Evolutionary conservation across 2,888 invertebrate genomes (phyloP).

Genomic region (Diarsia brunnea): DNA sequence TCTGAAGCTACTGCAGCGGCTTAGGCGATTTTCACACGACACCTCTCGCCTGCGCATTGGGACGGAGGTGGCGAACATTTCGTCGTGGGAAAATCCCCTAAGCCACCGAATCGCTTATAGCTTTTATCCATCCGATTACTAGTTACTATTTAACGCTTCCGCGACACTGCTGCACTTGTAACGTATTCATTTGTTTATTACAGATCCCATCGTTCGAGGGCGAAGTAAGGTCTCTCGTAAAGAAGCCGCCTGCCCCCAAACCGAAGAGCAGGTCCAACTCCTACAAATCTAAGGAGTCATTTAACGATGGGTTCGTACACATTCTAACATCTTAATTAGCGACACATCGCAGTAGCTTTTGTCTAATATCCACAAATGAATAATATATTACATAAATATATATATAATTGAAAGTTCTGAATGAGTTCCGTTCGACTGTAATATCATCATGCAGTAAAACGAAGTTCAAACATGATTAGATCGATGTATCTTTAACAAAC

Average conservation of each 20-base stretch:
- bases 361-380: not conserved
- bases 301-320: conserved; percentile 76
- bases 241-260: conserved; percentile 76
- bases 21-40: not conserved
- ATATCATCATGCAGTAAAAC: not conserved
- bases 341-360: not conserved
- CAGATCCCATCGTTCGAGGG: conserved; percentile 86
- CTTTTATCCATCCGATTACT: not conserved
- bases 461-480: not conserved
- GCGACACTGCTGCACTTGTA: not conserved
- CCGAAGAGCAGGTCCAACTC: conserved; percentile 80
- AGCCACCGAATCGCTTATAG: not conserved
- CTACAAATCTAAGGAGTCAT: conserved; percentile 79
- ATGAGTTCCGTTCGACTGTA: not conserved
- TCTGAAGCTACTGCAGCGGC: not conserved
- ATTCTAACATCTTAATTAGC: not conserved
- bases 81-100: not conserved
- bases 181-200: conserved; percentile 48
- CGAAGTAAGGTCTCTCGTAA: conserved; percentile 72
- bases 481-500: not conserved
- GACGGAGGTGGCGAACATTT: not conserved
- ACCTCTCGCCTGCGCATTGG: not conserved
- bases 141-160: not conserved
- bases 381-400: not conserved
- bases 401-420: not conserved